Evolutionary conservation across 2,888 invertebrate genomes (phyloP).

Genomic region (Campoletis raptor): DNA sequence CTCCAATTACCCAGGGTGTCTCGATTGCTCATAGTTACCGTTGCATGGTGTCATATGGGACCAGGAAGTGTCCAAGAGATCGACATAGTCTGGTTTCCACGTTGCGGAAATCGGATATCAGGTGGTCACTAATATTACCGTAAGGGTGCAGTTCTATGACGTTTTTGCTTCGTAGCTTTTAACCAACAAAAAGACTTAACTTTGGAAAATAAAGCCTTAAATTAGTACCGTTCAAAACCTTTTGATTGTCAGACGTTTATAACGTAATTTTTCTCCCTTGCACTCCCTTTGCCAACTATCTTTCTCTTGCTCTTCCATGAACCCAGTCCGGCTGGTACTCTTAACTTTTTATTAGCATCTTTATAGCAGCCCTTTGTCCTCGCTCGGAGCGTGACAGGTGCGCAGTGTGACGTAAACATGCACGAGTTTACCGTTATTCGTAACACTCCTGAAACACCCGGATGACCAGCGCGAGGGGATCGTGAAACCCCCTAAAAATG

Average conservation of each 20-base stretch:
- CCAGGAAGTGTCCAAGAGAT: constrained; percentile 59
- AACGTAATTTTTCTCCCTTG: not conserved
- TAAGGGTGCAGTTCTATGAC: constrained; percentile 31
- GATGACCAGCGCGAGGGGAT: constrained; percentile 31
- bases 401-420: constrained; percentile 78
- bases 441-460: constrained; percentile 18
- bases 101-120: constrained; percentile 80
- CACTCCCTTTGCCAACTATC: not conserved
- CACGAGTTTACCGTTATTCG: constrained; percentile 78
- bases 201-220: not conserved
- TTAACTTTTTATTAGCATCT: constrained; percentile 38
- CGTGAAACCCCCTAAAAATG: constrained; percentile 78
- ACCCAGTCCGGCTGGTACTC: constrained; percentile 6
- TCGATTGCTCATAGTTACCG: constrained; percentile 11
- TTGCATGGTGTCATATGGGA: constrained; percentile 45
- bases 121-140: constrained; percentile 59
- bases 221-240: not conserved
- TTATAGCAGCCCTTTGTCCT: constrained; percentile 77
- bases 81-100: constrained; percentile 69
- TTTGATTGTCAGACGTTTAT: not conserved
- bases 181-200: not conserved
- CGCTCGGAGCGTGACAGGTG: constrained; percentile 79
- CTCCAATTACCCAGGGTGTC: constrained; percentile 50
- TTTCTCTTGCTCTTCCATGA: not conserved
- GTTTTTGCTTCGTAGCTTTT: not conserved